A percentile compares a stretch with the other conserved stretches of the same genome.
Evolutionary conservation across 2,888 invertebrate species (phyloP).

Genomic region (Liodrosophila aerea): DNA sequence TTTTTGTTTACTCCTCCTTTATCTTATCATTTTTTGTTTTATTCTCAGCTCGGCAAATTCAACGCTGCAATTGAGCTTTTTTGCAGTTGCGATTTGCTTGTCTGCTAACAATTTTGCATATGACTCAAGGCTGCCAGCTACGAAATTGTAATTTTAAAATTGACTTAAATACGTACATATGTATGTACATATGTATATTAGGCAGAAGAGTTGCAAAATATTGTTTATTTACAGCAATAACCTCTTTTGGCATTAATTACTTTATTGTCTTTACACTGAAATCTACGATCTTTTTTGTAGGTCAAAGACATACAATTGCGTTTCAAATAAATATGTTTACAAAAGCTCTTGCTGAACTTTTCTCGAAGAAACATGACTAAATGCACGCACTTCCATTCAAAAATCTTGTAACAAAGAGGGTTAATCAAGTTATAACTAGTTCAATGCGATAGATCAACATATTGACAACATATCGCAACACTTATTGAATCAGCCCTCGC

Average conservation of each 20-base stretch:
- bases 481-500: slow-evolving; percentile 9
- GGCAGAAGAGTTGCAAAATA: neutral
- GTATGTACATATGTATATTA: too few relatives aligned
- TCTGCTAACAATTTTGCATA: neutral
- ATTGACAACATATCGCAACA: too few relatives aligned
- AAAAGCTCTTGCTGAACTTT: slow-evolving; percentile 33
- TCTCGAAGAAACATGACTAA: slow-evolving; percentile 18
- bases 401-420: slow-evolving; percentile 13
- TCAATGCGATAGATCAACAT: neutral
- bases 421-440: neutral
- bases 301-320: slow-evolving; percentile 45
- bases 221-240: neutral
- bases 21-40: slow-evolving; percentile 52
- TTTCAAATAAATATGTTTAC: slow-evolving; percentile 49
- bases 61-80: neutral
- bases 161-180: too few relatives aligned
- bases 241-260: slow-evolving; percentile 5
- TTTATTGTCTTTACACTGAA: neutral
- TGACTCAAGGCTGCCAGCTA: slow-evolving; percentile 35
- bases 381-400: slow-evolving; percentile 28
- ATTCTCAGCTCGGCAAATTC: slow-evolving; percentile 9
- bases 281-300: slow-evolving; percentile 27
- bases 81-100: neutral
- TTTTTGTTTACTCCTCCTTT: slow-evolving; percentile 19
- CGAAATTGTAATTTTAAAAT: neutral